A percentile compares a stretch with the other conserved stretches of the same genome.
Conservation (phyloP, 2,113 vertebrate genomes). For the Grallaria varia region DNA sequence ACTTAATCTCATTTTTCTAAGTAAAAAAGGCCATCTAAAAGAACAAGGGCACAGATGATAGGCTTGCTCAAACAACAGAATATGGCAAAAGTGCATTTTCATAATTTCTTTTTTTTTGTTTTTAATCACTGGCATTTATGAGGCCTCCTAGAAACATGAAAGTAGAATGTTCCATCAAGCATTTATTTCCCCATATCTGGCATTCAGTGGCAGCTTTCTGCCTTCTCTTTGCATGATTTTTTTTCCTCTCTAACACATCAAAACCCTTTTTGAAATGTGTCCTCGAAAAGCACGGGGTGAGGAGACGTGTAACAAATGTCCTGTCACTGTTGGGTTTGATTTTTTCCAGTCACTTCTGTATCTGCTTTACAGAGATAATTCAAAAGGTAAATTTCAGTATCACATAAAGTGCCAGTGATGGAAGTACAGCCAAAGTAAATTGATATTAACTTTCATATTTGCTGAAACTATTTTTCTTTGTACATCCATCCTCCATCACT, state of each 20-base stretch:
- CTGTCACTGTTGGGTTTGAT: background rate
- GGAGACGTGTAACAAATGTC: background rate
- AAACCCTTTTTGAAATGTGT: background rate
- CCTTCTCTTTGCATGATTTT: background rate
- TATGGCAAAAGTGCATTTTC: background rate
- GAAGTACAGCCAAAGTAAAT: background rate
- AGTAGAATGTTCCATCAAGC: background rate
- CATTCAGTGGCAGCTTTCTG: background rate
- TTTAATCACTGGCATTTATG: background rate
- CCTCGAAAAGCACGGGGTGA: background rate
- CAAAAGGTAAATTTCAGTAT: background rate
- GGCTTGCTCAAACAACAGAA: background rate
- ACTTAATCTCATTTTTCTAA: background rate
- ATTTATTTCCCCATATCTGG: background rate
- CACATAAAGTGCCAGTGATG: background rate
- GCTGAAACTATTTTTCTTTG: slow-evolving; percentile 3
- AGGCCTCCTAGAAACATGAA: background rate
- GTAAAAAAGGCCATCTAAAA: background rate
- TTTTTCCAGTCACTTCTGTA: background rate
- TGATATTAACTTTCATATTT: background rate
- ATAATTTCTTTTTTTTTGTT: background rate
- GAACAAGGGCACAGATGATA: background rate
- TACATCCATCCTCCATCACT: background rate
- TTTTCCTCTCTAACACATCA: background rate
- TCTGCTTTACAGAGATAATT: background rate